These are phyloP conservation scores for Silurus meridionalis DNA, from an alignment of 2,113 vertebrate genomes.

Conservation along the genomic window DNA sequence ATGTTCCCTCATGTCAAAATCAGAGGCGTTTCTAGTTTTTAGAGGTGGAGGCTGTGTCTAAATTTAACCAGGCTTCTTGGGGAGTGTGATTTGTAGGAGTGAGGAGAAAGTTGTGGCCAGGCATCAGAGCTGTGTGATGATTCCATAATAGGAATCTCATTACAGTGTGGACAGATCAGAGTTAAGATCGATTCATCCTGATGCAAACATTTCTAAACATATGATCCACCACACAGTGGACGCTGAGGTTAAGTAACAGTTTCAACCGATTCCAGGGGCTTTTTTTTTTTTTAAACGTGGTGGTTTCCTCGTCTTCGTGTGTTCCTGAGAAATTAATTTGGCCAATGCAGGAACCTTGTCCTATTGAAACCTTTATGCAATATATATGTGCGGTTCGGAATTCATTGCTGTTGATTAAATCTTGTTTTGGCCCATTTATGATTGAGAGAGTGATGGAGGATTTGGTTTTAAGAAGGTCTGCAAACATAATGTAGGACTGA, in stretches of 20 bases:
- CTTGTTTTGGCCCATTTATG: neutral
- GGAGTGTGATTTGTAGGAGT: constrained; percentile 1
- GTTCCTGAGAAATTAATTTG: constrained; percentile 16
- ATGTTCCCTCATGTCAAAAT: constrained; percentile 7
- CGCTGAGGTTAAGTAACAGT: constrained; percentile 14
- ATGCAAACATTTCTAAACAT: constrained; percentile 2
- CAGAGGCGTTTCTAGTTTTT: constrained; percentile 17
- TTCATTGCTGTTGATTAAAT: neutral
- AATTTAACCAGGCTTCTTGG: constrained; percentile 24
- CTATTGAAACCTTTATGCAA: neutral
- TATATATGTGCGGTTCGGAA: neutral
- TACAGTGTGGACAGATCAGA: neutral
- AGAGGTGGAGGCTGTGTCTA: neutral
- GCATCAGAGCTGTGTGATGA: constrained; percentile 32
- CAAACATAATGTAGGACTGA: neutral
- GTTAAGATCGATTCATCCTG: constrained; percentile 23
- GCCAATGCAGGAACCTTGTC: neutral
- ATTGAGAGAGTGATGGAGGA: constrained; percentile 13
- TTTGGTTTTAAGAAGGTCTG: constrained; percentile 6
- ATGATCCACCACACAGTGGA: neutral
- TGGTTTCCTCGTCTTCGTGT: constrained; percentile 21
- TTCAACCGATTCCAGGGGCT: constrained; percentile 19
- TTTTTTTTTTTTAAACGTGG: constrained; percentile 14
- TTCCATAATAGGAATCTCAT: constrained; percentile 38
- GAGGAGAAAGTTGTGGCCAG: constrained; percentile 30